Conservation (phyloP, 1,140 invertebrate genomes). For the Triops longicaudatus region DNA sequence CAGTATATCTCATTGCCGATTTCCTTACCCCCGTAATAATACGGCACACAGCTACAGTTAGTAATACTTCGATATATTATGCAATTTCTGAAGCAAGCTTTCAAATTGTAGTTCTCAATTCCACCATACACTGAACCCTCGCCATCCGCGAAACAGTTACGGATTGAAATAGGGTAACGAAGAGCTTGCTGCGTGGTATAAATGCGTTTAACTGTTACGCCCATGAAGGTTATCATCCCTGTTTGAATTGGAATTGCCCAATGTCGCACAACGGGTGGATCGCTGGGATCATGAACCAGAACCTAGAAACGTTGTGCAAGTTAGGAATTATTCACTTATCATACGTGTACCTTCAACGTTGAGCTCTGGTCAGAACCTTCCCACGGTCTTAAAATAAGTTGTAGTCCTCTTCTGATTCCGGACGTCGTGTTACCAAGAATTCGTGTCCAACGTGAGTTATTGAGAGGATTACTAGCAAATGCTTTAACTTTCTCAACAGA, state of each 20-base stretch:
- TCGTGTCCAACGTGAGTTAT: not conserved
- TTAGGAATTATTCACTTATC: not conserved
- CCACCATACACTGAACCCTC: not conserved
- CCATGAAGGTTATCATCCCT: not conserved
- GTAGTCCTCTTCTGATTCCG: not conserved
- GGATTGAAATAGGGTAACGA: not conserved
- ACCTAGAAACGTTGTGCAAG: not conserved
- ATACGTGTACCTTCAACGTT: not conserved
- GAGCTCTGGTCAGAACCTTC: not conserved
- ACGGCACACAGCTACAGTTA: not conserved
- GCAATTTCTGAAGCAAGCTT: not conserved
- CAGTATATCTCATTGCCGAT: not conserved
- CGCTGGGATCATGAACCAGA: not conserved
- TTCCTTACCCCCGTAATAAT: not conserved
- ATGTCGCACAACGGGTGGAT: not conserved
- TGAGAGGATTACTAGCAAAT: not conserved
- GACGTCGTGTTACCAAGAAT: not conserved
- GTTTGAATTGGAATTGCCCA: not conserved
- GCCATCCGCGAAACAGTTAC: not conserved
- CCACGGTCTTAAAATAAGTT: not conserved
- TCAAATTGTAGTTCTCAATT: not conserved
- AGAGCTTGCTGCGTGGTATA: not conserved
- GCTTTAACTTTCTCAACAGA: not conserved
- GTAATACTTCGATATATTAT: not conserved
- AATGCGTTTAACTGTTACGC: not conserved